A percentile compares a stretch with the other conserved stretches of the same genome.
These are phyloP conservation scores for Hanleya hanleyi DNA, from an alignment of 2,888 invertebrate species.

Conservation along the genomic window DNA sequence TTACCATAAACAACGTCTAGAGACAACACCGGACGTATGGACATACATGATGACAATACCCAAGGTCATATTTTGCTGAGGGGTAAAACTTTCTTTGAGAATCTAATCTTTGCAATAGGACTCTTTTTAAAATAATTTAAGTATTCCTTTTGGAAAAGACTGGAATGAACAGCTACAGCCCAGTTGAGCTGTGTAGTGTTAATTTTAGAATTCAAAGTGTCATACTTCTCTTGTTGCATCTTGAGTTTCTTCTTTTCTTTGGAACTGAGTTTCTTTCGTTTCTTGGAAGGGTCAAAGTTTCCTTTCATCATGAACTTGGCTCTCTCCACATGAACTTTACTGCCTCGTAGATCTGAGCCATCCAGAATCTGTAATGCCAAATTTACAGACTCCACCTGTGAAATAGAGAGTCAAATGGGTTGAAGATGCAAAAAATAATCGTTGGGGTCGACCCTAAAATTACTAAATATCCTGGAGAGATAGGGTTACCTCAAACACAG, in stretches of 20 bases:
- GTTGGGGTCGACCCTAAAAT: not conserved
- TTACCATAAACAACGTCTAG: too few species aligned
- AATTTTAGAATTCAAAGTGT: too few species aligned
- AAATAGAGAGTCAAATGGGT: conserved; percentile 21
- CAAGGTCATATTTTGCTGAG: too few species aligned
- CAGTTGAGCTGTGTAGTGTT: too few species aligned
- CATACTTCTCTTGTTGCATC: conserved; percentile 93
- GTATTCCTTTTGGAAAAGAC: too few species aligned
- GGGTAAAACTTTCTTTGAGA: too few species aligned
- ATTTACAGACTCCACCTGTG: conserved; percentile 91
- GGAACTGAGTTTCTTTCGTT: conserved; percentile 87
- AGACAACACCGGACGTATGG: too few species aligned
- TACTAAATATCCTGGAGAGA: not conserved
- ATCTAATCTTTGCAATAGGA: too few species aligned
- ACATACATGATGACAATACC: too few species aligned
- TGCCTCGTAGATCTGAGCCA: conserved; percentile 86
- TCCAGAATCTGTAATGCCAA: conserved; percentile 93
- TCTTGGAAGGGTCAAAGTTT: conserved; percentile 88
- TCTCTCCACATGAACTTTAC: conserved; percentile 89
- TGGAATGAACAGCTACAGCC: too few species aligned
- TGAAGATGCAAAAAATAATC: not conserved
- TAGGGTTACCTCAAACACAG: not conserved
- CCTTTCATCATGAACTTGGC: conserved; percentile 97
- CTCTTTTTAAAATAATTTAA: too few species aligned
- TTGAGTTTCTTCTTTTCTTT: conserved; percentile 86